Evolutionary conservation across 1,140 invertebrate species (phyloP).

Genomic region (Drosophila parabipectinata): DNA sequence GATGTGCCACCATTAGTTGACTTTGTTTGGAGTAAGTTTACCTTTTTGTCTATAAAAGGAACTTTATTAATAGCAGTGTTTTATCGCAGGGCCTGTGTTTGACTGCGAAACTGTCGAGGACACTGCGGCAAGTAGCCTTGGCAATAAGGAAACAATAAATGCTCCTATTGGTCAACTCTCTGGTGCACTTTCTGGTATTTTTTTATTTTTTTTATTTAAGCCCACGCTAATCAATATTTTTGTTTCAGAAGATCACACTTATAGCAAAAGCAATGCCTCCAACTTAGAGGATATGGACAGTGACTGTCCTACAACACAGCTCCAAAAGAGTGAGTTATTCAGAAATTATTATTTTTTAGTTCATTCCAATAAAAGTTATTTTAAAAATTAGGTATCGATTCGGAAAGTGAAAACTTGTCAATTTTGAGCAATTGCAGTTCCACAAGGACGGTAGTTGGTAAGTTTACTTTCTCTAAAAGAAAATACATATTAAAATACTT

Average conservation of each 20-base stretch:
- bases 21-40: slow-evolving; percentile 10
- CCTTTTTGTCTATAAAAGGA: neutral
- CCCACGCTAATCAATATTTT: no score
- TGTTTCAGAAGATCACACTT: neutral
- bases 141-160: neutral
- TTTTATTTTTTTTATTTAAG: no score
- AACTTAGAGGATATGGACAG: neutral
- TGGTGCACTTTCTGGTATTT: neutral
- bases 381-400: no score
- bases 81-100: neutral
- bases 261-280: neutral
- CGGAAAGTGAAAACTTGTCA: no score
- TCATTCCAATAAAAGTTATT: no score
- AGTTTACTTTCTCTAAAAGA: no score
- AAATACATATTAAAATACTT: no score
- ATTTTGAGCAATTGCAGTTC: no score
- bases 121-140: neutral
- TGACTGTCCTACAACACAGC: neutral
- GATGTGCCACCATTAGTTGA: no score
- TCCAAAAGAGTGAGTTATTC: neutral
- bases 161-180: no score
- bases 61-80: neutral
- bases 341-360: no score
- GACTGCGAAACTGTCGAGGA: neutral
- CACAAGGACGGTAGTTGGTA: no score